Evolutionary conservation across 1,140 invertebrate species (phyloP), one percentile per base, ranked within the genome.

Genomic region (Hylyphantes graminicola): DNA sequence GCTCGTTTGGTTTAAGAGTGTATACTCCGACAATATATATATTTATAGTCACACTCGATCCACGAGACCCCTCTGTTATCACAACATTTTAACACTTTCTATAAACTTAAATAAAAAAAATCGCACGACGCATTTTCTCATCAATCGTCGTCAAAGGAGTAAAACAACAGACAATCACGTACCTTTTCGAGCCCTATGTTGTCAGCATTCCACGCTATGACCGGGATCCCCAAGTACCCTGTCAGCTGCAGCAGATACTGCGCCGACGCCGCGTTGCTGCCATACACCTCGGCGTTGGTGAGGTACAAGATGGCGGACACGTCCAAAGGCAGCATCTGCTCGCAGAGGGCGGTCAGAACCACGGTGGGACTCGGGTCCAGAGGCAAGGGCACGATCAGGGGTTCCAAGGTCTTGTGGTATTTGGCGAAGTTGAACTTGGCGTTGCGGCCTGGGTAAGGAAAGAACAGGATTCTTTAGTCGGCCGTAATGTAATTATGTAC

Each of bases 221-320:
- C 96, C 84, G 96, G 94, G 81, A 96, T 95, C 21, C 94, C 94
- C 15, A 93, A 88, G 90, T 96, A 96, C 53, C 94, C 94, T 72
- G 96, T 95, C 85, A 97, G 90, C 90, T 97, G 96, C 64, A 97
- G 92, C 89, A 98, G 96, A 90, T 97, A 98, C 90, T 97, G 96
- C 48, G 95, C 95, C 64, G 96, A 96, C 80, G 96, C 96, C 65
- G 96, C 97, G 89, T 95, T 96, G 80, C 95, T 92, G 48, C 96
- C 96, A 86, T 94, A 94, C 86, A 92, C 91, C 91, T 97, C 96
- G 89, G 96, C 95, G 90, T 97, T 97, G 94, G 96, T 97, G 90
- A 97, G 92, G 90, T 97, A 97, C 85, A 97, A 91, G 88, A 98
- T 97, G 86, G 96, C 95, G 59, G 95, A 96, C 64, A 97, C 96